Base-by-base conservation (phyloP, 2,113 vertebrate genomes). In the Ptyas mucosa region DNA sequence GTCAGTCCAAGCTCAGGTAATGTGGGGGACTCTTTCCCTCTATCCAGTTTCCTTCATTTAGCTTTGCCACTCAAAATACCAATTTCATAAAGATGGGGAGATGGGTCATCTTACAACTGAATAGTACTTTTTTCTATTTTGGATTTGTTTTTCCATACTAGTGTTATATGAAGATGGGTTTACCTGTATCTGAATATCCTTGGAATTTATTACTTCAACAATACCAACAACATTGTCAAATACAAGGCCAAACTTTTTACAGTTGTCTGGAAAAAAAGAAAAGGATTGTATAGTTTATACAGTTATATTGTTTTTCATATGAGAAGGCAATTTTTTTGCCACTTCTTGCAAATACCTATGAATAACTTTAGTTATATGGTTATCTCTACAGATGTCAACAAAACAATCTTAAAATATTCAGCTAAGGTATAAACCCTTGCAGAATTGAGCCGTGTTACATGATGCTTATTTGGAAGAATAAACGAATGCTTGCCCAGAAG, bases 201-300 rank as follows among this genome's bases (percentile, higher is more conserved):
- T 99, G 95, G 98, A 99, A 97, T 99, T 99, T 97, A 99, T 99
- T 94, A 99, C 97, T 97, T 99, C 99, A 94, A 99, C 98, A 34
- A 99, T 99, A 90, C 99, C 99, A 91, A 99, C 99, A 53, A 98
- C 99, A 8, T 98, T 98, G 96, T 99, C 98, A 97, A 99, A 99
- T 91, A 99, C 99, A 92, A 99, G 97, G 90, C 98, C 99, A 94
- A 99, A 98, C 95, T 99, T 99, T 97, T 98, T 99, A 96, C 99
- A 99, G 95, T 99, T 99, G 96, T 99, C 99, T 99, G 81, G 4
- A 92, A 95, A 61, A 34, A 26, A 94, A 93, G 29, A 92, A 49
- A 86, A 52, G 20, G 15, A 34, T 81, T 34, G 15, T 39, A 81
- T 39, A 81, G 8, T 39, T 39, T 69, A 34, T 54, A 43, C 91